Evolutionary conservation across 1,140 invertebrate genomes (phyloP), one percentile per base, ranked within the genome.

Genomic region (Drosophila murphyi): DNA sequence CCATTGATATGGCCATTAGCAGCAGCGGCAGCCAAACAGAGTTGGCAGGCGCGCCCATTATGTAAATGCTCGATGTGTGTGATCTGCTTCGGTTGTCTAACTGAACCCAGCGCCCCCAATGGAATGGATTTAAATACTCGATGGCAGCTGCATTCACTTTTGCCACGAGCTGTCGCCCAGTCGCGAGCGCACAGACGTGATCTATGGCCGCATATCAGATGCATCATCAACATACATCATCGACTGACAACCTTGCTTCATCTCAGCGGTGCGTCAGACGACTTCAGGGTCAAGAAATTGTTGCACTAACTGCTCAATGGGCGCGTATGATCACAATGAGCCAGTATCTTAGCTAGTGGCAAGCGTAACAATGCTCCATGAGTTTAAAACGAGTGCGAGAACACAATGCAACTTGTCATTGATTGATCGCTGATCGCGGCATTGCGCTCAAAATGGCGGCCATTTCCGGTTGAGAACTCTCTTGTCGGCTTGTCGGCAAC

Each of bases 91-190:
- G 32, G 41, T 8, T 39, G 28, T 70, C 68, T 60, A 80, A 88
- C 83, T 88, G 85, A 88, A 69, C 59, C 69, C 80, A 76, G 55
- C 64, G 70, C 34, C 28, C 48, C 20, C 37, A 61, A 41, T 39
- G 76, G 79, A 80, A 43, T 77, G 72, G 69, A 83, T 54, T 88
- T 88, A 88, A 88, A 89, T 88, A 88, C 52, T 61, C 55, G 51
- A 61, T n/a, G 29, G 31, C 20, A 28, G 59, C 60, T 51, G 57
- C 52, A 50, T 69, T 52, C 5, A 45, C 5, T 32, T 70, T 62
- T 45, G 28, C 45, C 29, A 45, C 47, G 31, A 60, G 29, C 32
- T 5, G 32, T 28, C 28, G 32, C 31, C 31, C 32, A 54, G 67
- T n/a, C 39, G 67, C 39, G 20, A 20, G 62, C 71, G 57, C 47